A percentile compares a stretch with the other conserved stretches of the same genome.
Conservation (phyloP, 2,113 vertebrate species). For the Mohoua ochrocephala region DNA sequence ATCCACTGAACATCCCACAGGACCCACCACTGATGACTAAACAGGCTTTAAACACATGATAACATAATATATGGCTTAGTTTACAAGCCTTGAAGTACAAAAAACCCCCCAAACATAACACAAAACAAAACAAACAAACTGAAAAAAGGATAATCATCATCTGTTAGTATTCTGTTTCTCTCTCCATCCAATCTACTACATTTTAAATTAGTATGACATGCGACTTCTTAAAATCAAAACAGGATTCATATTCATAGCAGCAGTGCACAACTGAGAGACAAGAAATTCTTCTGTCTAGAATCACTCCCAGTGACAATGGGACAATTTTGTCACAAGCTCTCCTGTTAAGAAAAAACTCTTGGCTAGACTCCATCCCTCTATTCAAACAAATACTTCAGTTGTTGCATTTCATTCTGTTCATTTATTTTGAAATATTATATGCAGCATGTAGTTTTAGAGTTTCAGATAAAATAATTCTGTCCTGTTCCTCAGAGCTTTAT, state of each 20-base stretch:
- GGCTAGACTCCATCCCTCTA: background rate
- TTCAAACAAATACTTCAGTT: background rate
- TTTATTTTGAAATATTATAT: background rate
- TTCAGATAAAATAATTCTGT: background rate
- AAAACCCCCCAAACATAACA: background rate
- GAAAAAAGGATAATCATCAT: background rate
- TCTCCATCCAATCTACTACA: background rate
- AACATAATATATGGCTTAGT: background rate
- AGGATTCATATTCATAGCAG: background rate
- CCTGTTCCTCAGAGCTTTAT: background rate
- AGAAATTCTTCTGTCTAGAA: background rate
- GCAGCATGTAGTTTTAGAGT: background rate
- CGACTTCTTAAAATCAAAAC: background rate
- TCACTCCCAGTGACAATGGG: background rate
- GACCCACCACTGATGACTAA: background rate
- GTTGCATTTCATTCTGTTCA: background rate
- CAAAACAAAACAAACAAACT: background rate
- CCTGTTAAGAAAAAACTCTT: background rate
- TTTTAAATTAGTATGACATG: background rate
- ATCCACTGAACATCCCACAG: background rate
- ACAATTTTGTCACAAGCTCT: background rate
- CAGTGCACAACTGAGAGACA: background rate
- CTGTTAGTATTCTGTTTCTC: background rate
- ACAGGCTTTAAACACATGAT: background rate
- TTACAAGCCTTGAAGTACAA: background rate